Evolutionary conservation across 2,888 invertebrate genomes (phyloP), one percentile per base, ranked within the genome.

Genomic region (Endomychus coccineus): DNA sequence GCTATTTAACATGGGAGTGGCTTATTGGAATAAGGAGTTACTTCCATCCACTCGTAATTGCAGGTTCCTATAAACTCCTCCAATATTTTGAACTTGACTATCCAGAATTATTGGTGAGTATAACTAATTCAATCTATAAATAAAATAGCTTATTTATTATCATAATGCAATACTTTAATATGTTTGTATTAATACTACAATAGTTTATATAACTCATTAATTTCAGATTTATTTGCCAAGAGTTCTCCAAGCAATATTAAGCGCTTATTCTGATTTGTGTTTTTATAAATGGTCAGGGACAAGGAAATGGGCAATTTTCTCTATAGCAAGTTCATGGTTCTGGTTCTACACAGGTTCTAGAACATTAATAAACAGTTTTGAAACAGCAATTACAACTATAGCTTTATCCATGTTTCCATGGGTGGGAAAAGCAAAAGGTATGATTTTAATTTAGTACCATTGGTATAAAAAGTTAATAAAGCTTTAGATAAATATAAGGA

Each of bases 1-100:
- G 96, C 31, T 80, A 86, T 52, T 62, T 89, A 41, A 94, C 96
- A 2, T 98, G 97, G 97, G 97, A 97, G 66, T 97, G 97, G 97
- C 69, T 70, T 25, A 67, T 75, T 46, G 88, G 87, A 12, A 79
- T 97, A 38, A 75, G 97, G 45, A 92, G 87, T 57, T 91, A 86
- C 58, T 58, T 87, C 3, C 88, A 94, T 60, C 95, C 96, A 0
- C 69, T 80, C 41, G 47, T 87, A 2, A 78, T 96, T 49, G 80
- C 87, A n/a, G 64, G 71, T 7, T 45, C 90, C 1, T 95, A 87
- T 59, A 77, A 78, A 56, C 16, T 80, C 6, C 64, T 95, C 25
- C 75, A 78, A 16, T 46, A 79, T 6, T 61, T 85, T 6, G 70
- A 75, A 34, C 58, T 90, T 47, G 95, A 95, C 62, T 69, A 72